Percentiles rank a stretch among this genome's conserved stretches.
These are phyloP conservation scores for Phaethon lepturus DNA, from an alignment of 2,113 vertebrate species.

Conservation along the genomic window DNA sequence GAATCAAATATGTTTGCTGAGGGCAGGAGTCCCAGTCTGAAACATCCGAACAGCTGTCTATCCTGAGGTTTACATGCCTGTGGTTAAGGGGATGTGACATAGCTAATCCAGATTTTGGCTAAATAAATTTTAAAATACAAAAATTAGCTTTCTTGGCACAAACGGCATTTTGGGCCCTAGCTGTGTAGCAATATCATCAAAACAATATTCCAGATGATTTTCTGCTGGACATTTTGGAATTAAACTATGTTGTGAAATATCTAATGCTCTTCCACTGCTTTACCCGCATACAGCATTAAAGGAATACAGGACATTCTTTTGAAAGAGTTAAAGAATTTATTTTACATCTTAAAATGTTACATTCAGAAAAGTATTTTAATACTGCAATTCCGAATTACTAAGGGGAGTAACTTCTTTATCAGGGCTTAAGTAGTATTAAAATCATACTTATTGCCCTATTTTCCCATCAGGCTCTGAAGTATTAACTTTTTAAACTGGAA, in stretches of 20 bases:
- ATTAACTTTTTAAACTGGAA: neutral
- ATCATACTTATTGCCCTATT: neutral
- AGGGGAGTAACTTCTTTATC: neutral
- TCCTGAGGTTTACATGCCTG: constrained; percentile 68
- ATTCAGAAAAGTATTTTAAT: neutral
- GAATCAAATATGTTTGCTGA: constrained; percentile 75
- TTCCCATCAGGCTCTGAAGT: neutral
- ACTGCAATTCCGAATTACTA: neutral
- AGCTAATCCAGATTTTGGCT: constrained; percentile 68
- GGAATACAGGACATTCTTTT: neutral
- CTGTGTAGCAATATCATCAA: neutral
- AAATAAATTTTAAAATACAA: constrained; percentile 65
- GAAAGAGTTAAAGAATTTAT: neutral
- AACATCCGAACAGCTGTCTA: constrained; percentile 79
- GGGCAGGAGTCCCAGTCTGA: constrained; percentile 75
- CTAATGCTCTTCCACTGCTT: neutral
- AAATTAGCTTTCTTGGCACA: constrained; percentile 54
- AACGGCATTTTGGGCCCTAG: neutral
- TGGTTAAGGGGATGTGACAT: constrained; percentile 75
- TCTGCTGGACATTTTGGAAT: neutral
- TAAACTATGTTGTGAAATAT: neutral
- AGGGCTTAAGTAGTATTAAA: neutral
- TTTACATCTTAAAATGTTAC: neutral
- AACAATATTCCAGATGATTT: constrained; percentile 21
- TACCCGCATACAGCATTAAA: neutral